phyloP scores from a whole-genome alignment of 2,113 vertebrate genomes.

The Sceloporus tristichus region DNA sequence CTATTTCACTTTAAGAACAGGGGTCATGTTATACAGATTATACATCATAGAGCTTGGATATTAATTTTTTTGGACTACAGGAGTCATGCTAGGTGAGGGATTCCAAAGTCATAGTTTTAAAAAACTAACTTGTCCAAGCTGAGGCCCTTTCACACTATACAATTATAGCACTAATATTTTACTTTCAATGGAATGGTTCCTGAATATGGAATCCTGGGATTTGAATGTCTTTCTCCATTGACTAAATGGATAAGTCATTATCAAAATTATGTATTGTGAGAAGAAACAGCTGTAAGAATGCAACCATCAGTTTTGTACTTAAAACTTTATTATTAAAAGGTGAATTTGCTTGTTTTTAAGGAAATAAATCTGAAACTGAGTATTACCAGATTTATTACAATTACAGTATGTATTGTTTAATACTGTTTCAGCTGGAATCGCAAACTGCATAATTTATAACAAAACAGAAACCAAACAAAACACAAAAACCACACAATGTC shows the following conservation, averaged over 20 bases:
- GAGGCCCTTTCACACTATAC: no score
- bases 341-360: conserved; percentile 61
- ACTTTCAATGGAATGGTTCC: no score
- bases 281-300: conserved; percentile 67
- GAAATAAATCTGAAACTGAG: conserved; percentile 62
- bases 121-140: no score
- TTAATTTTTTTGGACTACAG: no score
- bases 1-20: neutral
- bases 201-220: no score
- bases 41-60: no score
- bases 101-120: no score
- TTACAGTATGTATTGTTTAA: conserved; percentile 67
- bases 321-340: conserved; percentile 75
- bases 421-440: conserved; percentile 74
- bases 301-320: conserved; percentile 72
- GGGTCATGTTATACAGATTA: no score
- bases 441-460: conserved; percentile 63
- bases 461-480: conserved; percentile 67
- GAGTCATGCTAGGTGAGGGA: no score
- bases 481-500: conserved; percentile 68
- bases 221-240: neutral
- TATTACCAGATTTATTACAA: conserved; percentile 56
- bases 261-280: conserved; percentile 30
- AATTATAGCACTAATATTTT: no score
- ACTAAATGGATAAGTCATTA: neutral